Evolutionary conservation across 2,113 vertebrate genomes (phyloP), one percentile per base, ranked within the genome.

Genomic region (Proterorhinus semilunaris): DNA sequence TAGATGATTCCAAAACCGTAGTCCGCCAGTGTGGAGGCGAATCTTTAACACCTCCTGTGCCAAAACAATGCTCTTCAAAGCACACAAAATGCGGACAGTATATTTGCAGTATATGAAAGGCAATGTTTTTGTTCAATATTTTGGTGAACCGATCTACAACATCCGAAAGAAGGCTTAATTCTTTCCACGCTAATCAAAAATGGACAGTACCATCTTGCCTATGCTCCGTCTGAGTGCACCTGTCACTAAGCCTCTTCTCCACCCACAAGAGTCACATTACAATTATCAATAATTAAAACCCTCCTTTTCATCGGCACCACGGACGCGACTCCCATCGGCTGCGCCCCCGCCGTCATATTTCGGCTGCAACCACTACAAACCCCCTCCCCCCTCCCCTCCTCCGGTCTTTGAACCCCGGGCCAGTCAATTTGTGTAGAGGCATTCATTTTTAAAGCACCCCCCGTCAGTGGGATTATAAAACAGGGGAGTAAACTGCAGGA

Each of bases 201-300:
- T 36, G 54, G 54, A 57, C 54, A 36, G 55, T 13, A 1, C 13
- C 2, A 42, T 10, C 8, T 10, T 5, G 13, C 44, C 36, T 61
- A 36, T 5, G 12, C 13, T 7, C 6, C 16, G 10, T 55, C 57
- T 52, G 8, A 47, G 42, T 61, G 11, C 17, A 50, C 16, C 57
- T 27, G 43, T 66, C 66, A 62, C 58, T 16, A 12, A 59, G 27
- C 57, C 42, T 8, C 55, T 43, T 58, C 55, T 42, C 45, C 69
- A 80, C 74, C 74, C 72, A 1, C 12, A 84, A 76, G 84, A 84
- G 75, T 91, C 90, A 89, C 88, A 91, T 91, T 86, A 81, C 48
- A 75, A 85, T 72, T 64, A 92, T 93, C 90, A 92, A 93, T 93
- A 85, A 91, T 93, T 91, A 78, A 93, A 86, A 81, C 7, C 27